Base-by-base conservation (phyloP, 2,888 invertebrate genomes). In the Conistra vaccinii region DNA sequence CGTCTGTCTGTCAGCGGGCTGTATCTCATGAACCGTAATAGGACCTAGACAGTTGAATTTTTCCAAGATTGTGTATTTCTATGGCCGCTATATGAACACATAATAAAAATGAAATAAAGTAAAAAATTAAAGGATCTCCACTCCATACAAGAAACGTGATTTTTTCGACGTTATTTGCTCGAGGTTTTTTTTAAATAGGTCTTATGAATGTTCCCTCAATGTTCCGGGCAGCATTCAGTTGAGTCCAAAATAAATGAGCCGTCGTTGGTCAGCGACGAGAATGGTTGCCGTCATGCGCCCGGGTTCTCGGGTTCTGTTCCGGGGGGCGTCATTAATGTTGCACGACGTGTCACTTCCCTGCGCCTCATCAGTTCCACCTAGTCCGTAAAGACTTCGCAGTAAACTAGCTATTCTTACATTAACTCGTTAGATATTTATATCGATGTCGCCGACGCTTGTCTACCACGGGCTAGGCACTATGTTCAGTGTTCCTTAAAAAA, bases 321-420 rank as follows among this genome's bases (percentile, higher is more conserved):
- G 29, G n/a, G n/a, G 32, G n/a, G 17, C 35, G 4, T 45, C 32
- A 45, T 69, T 32, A 60, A 76, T 39, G 17, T 65, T 26, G 45
- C 29, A 23, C 17, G 32, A 20, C 17, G 39, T 6, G 29, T 78
- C 17, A 29, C 14, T 32, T 32, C 32, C 32, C 32, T 32, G 32
- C 32, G 32, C 32, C 32, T 3, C 32, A 32, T 32, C 32, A 32
- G 2, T 53, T 76, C 78, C 51, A 26, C 29, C 39, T 26, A 48
- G 17, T 26, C 20, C n/a, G 23, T 80, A 48, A 72, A 48, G 48
- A 80, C 39, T 76, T 76, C 76, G 23, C 61, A 32, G 76, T 51
- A 80, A 42, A 14, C 35, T 4, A 32, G 32, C 39, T 42, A 29
- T 72, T 72, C 53, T 23, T 39, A 32, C 58, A 39, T 48, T 35